Evolutionary conservation across 2,888 invertebrate genomes (phyloP), one percentile per base, ranked within the genome.

Genomic region (Drosophila recens): DNA sequence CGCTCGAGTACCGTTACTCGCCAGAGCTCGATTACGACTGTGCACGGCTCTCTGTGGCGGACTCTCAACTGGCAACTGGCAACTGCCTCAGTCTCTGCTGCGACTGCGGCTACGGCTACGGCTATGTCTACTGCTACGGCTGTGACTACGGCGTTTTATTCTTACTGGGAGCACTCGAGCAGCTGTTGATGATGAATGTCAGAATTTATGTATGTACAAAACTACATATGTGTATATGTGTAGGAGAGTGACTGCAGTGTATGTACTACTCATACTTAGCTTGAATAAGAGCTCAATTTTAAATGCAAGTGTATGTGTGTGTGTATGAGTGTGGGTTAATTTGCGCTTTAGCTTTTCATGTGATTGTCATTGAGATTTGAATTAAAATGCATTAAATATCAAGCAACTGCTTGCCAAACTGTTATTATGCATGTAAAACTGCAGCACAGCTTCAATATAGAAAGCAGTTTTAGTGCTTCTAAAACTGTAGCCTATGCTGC

Each of bases 21-120:
- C 70, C 74, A 66, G 48, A 53, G 89, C 80, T 83, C 66, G 84
- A 83, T 79, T 86, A 72, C 80, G 89, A 85, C 84, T 84, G 87
- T 80, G 86, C 63, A 67, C 73, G 67, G 51, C 45, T 17, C 73
- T 59, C 73, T 66, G 65, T 68, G 75, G 45, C 75, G 54, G 62
- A 67, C 64, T 61, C 67, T n/a, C 56, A 51, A 57, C 66, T 61
- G 75, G 17, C 56, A 51, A 56, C 66, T 64, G 53, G 30, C 54
- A 45, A 54, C 63, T 45, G 67, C 33, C 48, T n/a, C 51, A 42
- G 63, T 34, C 45, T 42, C 36, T 48, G 49, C 51, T 42, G 45
- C 43, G 57, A 42, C 67, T 54, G 27, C 49, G 57, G 42, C 67
- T 54, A 27, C 49, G 57, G 42, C 67, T 54, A 27, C 49, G 23